phyloP scores from a whole-genome alignment of 2,888 invertebrate genomes.

The Lithophane socia region DNA sequence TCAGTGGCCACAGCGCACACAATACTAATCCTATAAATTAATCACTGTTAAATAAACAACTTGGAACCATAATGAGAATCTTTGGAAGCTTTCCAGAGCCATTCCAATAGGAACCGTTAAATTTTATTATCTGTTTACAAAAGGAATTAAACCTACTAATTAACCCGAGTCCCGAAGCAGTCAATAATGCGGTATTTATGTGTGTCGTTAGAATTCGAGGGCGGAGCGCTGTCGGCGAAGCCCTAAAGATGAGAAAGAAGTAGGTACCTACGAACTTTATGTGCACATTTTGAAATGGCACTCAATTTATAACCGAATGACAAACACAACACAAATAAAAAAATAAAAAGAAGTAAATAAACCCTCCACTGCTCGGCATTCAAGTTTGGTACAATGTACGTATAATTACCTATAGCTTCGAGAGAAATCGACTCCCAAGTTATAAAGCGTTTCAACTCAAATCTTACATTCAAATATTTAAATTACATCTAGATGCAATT shows the following conservation, averaged over 20 bases:
- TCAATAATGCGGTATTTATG: constrained; percentile 54
- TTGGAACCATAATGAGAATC: constrained; percentile 52
- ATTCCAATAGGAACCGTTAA: constrained; percentile 58
- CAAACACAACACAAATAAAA: not conserved
- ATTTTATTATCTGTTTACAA: constrained; percentile 64
- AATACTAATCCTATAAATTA: constrained; percentile 51
- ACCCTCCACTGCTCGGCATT: constrained; percentile 35
- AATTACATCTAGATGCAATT: constrained; percentile 52
- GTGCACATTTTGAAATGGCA: not conserved
- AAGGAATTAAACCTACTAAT: constrained; percentile 58
- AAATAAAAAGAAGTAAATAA: constrained; percentile 44
- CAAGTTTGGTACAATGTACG: constrained; percentile 42
- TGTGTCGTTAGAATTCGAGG: constrained; percentile 35
- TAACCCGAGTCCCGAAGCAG: constrained; percentile 49
- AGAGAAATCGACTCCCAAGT: constrained; percentile 57
- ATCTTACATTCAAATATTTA: constrained; percentile 40
- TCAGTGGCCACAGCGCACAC: constrained; percentile 45
- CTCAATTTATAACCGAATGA: not conserved
- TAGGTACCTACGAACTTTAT: not conserved
- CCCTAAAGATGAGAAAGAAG: constrained; percentile 29
- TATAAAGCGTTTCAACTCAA: constrained; percentile 41
- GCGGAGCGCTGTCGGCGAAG: constrained; percentile 14
- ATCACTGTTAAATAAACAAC: constrained; percentile 57
- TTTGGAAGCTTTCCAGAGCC: constrained; percentile 60
- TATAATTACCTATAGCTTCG: constrained; percentile 36